Base-by-base conservation (phyloP, 2,888 invertebrate species). In the Synergus itoensis region DNA sequence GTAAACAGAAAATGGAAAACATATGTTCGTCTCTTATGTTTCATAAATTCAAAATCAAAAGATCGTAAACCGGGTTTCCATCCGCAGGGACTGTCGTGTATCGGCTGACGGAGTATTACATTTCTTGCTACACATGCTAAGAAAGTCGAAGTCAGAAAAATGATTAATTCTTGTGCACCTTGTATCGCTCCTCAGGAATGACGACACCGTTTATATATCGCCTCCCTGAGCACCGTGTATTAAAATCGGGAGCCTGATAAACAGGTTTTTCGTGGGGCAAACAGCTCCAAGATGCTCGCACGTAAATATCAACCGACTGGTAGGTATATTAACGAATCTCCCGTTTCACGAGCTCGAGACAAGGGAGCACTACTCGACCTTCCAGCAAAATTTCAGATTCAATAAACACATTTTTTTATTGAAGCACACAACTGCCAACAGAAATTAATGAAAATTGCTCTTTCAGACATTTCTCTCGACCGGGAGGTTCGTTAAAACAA, bases 151-250 rank as follows among this genome's bases (percentile, higher is more conserved):
- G 73, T 57, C 73, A 73, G 21, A 73, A 73, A 73, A 53, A 18
- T 73, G 73, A 57, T 73, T 73, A 73, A 73, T 73, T 53, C 53
- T 53, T 40, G 36, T 73, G 73, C 73, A 73, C 73, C 53, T 73
- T 73, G 53, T 73, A 57, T 73, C 40, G 69, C 45, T 69, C 28
- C 69, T 69, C 69, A 53, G 73, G 73, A 73, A 73, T 73, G 73
- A 73, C 73, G 73, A 73, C 73, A 73, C 73, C 73, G 53, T 73
- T 73, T 73, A 73, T 53, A 73, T 73, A 73, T 73, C 73, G 53
- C 48, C 53, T 53, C 40, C 36, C n/a, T 73, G 73, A 28, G 73
- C 73, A 73, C 48, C 48, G 48, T 73, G 73, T 73, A 53, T 73
- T 73, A 73, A 73, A 73, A 73, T 73, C 73, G 53, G 73, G 53